phyloP scores from a whole-genome alignment of 2,797 vertebrate genomes.

The Denticeps clupeoides region DNA sequence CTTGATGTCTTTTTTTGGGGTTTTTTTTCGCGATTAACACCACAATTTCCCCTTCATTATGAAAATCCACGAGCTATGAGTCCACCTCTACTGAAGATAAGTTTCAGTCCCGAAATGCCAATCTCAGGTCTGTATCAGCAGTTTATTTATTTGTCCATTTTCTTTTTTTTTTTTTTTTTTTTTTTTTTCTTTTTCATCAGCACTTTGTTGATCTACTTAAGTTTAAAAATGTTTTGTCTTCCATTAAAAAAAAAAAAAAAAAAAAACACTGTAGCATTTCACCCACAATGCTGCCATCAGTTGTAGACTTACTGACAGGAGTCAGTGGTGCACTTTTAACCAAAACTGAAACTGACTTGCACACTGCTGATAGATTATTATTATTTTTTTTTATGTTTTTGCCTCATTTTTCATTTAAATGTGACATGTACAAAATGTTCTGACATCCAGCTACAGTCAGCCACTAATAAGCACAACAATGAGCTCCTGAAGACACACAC shows the following conservation, averaged over 20 bases:
- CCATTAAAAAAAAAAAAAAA: neutral
- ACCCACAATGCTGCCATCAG: constrained; percentile 15
- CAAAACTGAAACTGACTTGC: constrained; percentile 13
- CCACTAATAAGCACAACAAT: constrained; percentile 28
- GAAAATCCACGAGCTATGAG: constrained; percentile 56
- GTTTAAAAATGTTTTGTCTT: constrained; percentile 12
- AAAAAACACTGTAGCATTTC: constrained; percentile 9
- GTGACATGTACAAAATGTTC: constrained; percentile 9
- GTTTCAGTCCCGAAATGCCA: constrained; percentile 43
- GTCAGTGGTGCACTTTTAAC: constrained; percentile 12
- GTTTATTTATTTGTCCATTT: constrained; percentile 8
- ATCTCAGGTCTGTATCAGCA: constrained; percentile 42
- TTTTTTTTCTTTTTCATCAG: neutral
- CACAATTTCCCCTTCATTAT: constrained; percentile 44
- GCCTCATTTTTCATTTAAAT: constrained; percentile 21
- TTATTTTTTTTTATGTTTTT: constrained; percentile 7
- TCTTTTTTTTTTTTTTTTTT: constrained; percentile 3
- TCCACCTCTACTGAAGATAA: no score
- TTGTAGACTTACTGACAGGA: constrained; percentile 12
- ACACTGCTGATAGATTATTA: neutral
- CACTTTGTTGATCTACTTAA: constrained; percentile 4
- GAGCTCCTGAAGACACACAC: neutral
- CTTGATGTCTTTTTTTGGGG: no score
- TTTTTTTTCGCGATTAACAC: no score
- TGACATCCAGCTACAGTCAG: constrained; percentile 14